Evolutionary conservation across 1,140 invertebrate species (phyloP).

Genomic region (Potamilus streckersoni): DNA sequence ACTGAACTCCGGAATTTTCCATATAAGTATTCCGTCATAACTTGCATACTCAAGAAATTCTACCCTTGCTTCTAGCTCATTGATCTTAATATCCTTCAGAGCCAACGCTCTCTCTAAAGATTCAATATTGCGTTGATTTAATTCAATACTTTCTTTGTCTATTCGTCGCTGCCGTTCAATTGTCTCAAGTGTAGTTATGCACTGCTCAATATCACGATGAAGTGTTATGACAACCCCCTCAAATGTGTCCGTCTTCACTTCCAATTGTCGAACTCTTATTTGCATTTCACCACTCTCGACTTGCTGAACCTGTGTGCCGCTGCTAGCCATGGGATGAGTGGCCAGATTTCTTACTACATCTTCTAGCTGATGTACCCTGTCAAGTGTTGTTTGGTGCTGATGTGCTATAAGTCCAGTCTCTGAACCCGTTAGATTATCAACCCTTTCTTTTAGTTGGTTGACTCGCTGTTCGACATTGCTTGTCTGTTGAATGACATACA

Average conservation of each 20-base stretch:
- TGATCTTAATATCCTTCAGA: constrained; percentile 48
- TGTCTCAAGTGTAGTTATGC: constrained; percentile 40
- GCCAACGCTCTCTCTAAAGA: constrained; percentile 43
- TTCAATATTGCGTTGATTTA: constrained; percentile 38
- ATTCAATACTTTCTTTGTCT: constrained; percentile 29
- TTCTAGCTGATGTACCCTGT: no score
- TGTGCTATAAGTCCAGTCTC: no score
- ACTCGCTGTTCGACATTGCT: no score
- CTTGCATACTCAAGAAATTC: constrained; percentile 47
- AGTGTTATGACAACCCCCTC: constrained; percentile 48
- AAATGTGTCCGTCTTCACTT: constrained; percentile 39
- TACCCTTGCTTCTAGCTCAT: constrained; percentile 48
- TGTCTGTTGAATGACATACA: no score
- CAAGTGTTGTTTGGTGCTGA: no score
- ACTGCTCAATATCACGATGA: constrained; percentile 43
- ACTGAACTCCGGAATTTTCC: constrained; percentile 59
- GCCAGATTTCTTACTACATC: no score
- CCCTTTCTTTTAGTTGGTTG: no score
- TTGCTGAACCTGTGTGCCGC: no score
- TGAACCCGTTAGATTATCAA: no score
- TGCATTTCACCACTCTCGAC: no score
- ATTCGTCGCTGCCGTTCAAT: constrained; percentile 28
- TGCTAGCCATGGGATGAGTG: no score
- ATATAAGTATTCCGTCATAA: constrained; percentile 59
- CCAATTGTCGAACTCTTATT: constrained; percentile 17